These are phyloP conservation scores for Apeira syringaria DNA, from an alignment of 2,888 invertebrate genomes.

Conservation along the genomic window DNA sequence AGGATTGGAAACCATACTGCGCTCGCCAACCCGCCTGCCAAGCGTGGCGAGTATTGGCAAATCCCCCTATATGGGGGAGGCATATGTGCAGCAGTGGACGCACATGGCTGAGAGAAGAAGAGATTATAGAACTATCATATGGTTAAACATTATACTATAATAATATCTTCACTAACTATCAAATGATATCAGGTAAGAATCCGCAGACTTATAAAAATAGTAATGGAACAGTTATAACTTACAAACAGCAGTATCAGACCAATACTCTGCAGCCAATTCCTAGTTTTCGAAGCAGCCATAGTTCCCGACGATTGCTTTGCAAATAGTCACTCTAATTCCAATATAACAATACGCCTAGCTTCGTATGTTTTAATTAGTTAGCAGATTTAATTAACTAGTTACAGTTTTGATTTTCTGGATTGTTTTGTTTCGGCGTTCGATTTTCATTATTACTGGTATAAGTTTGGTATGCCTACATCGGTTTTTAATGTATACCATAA, in stretches of 20 bases:
- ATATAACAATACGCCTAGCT: background rate
- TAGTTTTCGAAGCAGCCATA: background rate
- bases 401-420: background rate
- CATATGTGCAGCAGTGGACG: too few relatives aligned
- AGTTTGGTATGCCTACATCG: too few relatives aligned
- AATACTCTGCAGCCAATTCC: conserved; percentile 1
- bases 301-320: background rate
- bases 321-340: background rate
- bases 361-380: conserved; percentile 4
- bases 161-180: too few relatives aligned
- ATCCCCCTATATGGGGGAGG: too few relatives aligned
- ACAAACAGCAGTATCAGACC: conserved; percentile 10
- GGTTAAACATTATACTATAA: too few relatives aligned
- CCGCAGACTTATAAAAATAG: background rate
- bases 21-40: too few relatives aligned
- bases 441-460: background rate
- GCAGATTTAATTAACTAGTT: conserved; percentile 1
- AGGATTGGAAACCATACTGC: too few relatives aligned
- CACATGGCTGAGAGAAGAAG: too few relatives aligned
- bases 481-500: too few relatives aligned
- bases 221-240: conserved; percentile 6
- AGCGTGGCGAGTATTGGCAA: too few relatives aligned
- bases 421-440: conserved; percentile 11
- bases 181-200: too few relatives aligned
- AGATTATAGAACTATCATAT: too few relatives aligned